A percentile compares a stretch with the other conserved stretches of the same genome.
These are phyloP conservation scores for Phataginus tetradactyla DNA, from an alignment of 2,797 vertebrate species.

Conservation along the genomic window DNA sequence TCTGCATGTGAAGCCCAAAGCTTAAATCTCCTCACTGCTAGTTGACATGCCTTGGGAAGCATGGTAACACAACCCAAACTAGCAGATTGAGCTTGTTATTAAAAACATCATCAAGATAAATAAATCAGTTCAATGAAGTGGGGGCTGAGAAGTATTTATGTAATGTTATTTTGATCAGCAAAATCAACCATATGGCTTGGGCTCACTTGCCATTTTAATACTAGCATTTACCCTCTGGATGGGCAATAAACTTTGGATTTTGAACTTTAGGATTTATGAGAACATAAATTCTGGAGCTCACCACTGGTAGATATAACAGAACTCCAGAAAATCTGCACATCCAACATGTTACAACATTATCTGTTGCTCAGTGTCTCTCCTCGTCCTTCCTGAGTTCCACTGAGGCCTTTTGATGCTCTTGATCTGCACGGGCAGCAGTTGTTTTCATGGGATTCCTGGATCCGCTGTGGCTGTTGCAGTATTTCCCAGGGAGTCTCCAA, in stretches of 20 bases:
- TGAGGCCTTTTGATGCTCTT: not conserved
- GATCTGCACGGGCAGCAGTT: rapidly evolving
- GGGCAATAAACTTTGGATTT: not conserved
- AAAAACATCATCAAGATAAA: constrained; percentile 12
- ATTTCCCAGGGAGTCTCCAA: not conserved
- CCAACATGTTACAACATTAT: rapidly evolving
- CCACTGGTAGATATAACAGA: not conserved
- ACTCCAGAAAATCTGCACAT: not conserved
- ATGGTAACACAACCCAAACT: not conserved
- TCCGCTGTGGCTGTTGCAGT: rapidly evolving
- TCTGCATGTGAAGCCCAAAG: not conserved
- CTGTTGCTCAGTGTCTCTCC: rapidly evolving
- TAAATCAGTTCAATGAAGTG: not conserved
- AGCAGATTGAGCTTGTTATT: not conserved
- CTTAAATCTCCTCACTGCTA: not conserved
- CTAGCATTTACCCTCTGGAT: not conserved
- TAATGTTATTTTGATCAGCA: not conserved
- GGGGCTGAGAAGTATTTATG: not conserved
- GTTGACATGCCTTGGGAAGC: not conserved
- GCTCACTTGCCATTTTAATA: constrained; percentile 3
- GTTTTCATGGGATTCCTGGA: not conserved
- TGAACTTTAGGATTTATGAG: not conserved
- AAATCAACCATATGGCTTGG: not conserved
- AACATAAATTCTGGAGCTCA: not conserved
- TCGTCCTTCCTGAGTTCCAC: not conserved